Evolutionary conservation across 2,113 vertebrate genomes (phyloP).

Genomic region (Pogona vitticeps): DNA sequence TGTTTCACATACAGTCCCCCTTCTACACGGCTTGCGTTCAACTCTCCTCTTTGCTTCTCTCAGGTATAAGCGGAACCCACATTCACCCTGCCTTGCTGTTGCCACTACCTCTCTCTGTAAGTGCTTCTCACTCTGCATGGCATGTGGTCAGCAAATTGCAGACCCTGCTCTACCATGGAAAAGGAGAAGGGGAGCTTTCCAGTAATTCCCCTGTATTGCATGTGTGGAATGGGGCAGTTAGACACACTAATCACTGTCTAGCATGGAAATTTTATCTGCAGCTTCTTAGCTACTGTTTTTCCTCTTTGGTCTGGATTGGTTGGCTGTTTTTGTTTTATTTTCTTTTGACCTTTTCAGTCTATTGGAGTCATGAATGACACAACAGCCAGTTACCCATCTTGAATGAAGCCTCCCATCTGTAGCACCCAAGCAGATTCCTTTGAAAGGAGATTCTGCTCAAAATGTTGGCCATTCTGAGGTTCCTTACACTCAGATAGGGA

Average conservation of each 20-base stretch:
- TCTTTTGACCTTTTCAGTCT: too few relatives aligned
- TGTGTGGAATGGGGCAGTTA: conserved; percentile 17
- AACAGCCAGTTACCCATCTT: background rate
- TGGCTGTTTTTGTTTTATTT: background rate
- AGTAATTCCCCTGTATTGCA: conserved; percentile 37
- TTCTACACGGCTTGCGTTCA: conserved; percentile 73
- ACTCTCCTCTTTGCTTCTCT: conserved; percentile 81
- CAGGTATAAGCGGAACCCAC: conserved; percentile 75
- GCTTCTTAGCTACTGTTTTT: conserved; percentile 5
- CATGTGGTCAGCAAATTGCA: conserved; percentile 72
- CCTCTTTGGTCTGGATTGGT: background rate
- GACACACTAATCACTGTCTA: conserved; percentile 35
- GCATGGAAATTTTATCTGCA: conserved; percentile 36
- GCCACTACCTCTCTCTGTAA: conserved; percentile 84
- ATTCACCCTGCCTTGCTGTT: conserved; percentile 82
- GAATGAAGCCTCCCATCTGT: background rate
- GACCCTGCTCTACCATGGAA: conserved; percentile 52
- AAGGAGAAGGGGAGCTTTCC: conserved; percentile 1
- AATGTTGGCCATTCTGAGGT: background rate
- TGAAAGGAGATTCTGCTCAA: background rate
- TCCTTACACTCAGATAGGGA: background rate
- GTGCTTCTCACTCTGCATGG: conserved; percentile 78
- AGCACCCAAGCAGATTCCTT: background rate
- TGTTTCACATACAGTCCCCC: conserved; percentile 44
- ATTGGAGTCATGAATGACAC: background rate